Conservation (phyloP, 2,888 invertebrate genomes). For the Uloborus plumipes region DNA sequence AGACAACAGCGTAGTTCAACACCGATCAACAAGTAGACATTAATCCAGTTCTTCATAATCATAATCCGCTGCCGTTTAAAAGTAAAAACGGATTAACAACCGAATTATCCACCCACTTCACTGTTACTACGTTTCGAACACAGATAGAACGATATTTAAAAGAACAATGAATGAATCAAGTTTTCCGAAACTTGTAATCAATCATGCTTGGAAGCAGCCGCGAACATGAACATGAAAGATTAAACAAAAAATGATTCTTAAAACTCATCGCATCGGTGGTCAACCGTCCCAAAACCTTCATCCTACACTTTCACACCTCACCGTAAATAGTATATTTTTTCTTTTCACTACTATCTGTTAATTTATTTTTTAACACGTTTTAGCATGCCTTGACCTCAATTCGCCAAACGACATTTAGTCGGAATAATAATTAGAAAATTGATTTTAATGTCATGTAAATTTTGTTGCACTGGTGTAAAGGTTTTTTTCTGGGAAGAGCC, state of each 20-base stretch:
- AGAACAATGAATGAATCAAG: not conserved
- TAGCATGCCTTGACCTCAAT: slow-evolving; percentile 14
- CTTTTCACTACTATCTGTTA: not conserved
- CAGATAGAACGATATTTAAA: not conserved
- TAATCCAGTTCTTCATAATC: too few relatives aligned
- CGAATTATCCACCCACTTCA: too few relatives aligned
- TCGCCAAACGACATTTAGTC: not conserved
- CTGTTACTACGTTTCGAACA: too few relatives aligned
- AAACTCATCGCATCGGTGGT: slow-evolving; percentile 18
- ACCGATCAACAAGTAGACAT: too few relatives aligned
- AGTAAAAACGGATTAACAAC: too few relatives aligned
- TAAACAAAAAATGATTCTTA: slow-evolving; percentile 1
- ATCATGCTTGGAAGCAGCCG: not conserved
- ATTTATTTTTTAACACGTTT: not conserved
- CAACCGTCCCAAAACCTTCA: slow-evolving; percentile 23
- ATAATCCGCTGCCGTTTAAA: too few relatives aligned
- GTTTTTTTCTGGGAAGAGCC: too few relatives aligned
- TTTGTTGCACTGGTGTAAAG: too few relatives aligned
- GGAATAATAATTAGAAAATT: too few relatives aligned
- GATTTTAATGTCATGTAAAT: too few relatives aligned
- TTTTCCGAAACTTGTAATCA: not conserved
- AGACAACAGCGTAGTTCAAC: too few relatives aligned
- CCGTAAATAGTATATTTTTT: not conserved
- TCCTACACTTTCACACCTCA: slow-evolving; percentile 36
- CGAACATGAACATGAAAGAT: not conserved